Evolutionary conservation across 2,113 vertebrate genomes (phyloP).

Genomic region (Brachyhypopomus occidentalis): DNA sequence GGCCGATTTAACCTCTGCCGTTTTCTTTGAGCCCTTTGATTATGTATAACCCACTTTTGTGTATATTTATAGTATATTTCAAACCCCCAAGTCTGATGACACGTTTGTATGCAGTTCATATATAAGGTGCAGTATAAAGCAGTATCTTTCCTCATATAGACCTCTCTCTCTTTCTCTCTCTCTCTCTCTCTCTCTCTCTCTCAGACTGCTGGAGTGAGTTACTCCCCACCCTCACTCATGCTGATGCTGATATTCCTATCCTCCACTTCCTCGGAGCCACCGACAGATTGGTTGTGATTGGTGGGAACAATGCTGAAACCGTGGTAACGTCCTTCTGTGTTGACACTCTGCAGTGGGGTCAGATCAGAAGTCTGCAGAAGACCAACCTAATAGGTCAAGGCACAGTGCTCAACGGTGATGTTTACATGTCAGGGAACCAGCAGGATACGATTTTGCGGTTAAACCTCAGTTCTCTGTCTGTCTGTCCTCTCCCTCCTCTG

Average conservation of each 20-base stretch:
- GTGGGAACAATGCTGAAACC: constrained; percentile 71
- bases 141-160: too few species aligned
- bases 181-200: constrained; percentile 1
- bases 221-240: constrained; percentile 73
- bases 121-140: too few species aligned
- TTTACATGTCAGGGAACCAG: constrained; percentile 71
- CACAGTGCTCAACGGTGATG: constrained; percentile 52
- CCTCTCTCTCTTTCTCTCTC: neutral
- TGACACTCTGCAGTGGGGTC: constrained; percentile 68
- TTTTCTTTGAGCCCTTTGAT: too few species aligned
- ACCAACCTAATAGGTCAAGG: constrained; percentile 73
- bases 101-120: too few species aligned
- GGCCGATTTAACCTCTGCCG: too few species aligned
- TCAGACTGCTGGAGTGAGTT: constrained; percentile 77
- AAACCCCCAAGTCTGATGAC: too few species aligned
- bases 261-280: constrained; percentile 76
- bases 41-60: too few species aligned
- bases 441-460: constrained; percentile 62
- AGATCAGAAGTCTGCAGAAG: constrained; percentile 59
- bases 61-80: too few species aligned
- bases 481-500: constrained; percentile 63
- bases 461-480: constrained; percentile 62
- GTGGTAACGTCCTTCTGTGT: constrained; percentile 71
- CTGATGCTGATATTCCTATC: constrained; percentile 67
- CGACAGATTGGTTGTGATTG: constrained; percentile 73